Evolutionary conservation across 2,888 invertebrate species (phyloP), one percentile per base, ranked within the genome.

Genomic region (Andricus curvator): DNA sequence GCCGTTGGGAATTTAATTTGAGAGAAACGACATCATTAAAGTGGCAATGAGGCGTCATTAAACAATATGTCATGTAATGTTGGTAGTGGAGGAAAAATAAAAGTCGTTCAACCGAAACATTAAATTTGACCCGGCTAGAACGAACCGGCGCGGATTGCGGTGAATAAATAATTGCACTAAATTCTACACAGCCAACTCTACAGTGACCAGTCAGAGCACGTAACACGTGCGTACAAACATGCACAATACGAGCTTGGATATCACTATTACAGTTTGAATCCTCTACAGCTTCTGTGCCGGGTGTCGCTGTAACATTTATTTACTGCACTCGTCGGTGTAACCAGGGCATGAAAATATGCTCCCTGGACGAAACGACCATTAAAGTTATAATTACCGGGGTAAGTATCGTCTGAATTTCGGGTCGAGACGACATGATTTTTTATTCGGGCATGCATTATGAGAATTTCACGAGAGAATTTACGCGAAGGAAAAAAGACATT

Each of bases 371-470:
- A 77, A 44, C 79, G 60, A 79, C 67, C 81, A 79, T 83, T 81
- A 83, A 80, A 76, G 68, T 81, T 79, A 78, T 83, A 83, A 81
- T 81, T 65, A 81, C 80, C 74, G 15, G 44, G 74, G 67, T 81
- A 74, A 60, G 66, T 81, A 74, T 82, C 77, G 77, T 70, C 68
- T 48, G 48, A 48, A 68, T 67, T 67, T 22, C 22, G 17, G 68
- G 41, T 67, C 41, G 41, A 37, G 41, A 67, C 22, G 22, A 67
- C 41, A 67, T 41, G 4, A 67, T n/a, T 67, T 67, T 67, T 67
- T 44, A 67, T 37, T 22, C 13, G 67, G 44, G 22, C 15, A 41
- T 67, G 15, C 41, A 67, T 44, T 22, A 67, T 29, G 65, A 66
- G 29, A 37, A 66, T 66, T 29, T 66, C 37, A 37, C 33, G 37